Percentiles rank a stretch among this genome's conserved stretches.
Conservation (phyloP, 2,113 vertebrate species). For the Phyllopteryx taeniolatus region DNA sequence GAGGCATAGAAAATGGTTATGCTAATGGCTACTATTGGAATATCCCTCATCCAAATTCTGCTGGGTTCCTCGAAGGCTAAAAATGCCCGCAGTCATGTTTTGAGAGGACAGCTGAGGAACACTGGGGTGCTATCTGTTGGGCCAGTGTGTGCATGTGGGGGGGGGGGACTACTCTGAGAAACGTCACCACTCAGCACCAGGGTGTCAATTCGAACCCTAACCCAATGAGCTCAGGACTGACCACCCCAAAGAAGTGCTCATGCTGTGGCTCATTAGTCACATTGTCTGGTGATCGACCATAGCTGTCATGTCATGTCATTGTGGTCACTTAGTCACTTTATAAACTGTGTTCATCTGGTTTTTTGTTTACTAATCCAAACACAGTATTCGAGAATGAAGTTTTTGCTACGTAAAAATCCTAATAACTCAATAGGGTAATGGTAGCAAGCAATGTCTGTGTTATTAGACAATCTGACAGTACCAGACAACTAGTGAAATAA, state of each 20-base stretch:
- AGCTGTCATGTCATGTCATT: not conserved
- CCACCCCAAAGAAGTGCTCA: conserved; percentile 50
- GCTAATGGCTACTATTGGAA: not conserved
- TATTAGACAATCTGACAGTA: not conserved
- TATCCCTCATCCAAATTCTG: not conserved
- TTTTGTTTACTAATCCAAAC: not conserved
- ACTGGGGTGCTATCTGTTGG: conserved; percentile 23
- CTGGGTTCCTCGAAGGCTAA: not conserved
- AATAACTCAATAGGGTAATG: not conserved
- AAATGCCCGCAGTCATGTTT: conserved; percentile 18
- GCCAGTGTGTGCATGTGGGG: not conserved
- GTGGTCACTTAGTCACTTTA: not conserved
- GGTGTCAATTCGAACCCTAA: conserved; percentile 66
- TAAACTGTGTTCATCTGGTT: not conserved
- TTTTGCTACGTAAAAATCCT: not conserved
- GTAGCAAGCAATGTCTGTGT: not conserved
- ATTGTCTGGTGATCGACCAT: conserved; percentile 17
- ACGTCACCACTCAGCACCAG: conserved; percentile 58
- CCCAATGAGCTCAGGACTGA: conserved; percentile 37
- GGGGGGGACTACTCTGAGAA: conserved; percentile 40
- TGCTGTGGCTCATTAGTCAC: conserved; percentile 45
- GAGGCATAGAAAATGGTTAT: no score
- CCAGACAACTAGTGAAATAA: not conserved
- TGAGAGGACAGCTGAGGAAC: conserved; percentile 61
- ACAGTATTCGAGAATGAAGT: no score